These are phyloP conservation scores for Perithous albicinctus DNA, from an alignment of 2,888 invertebrate species.

Conservation along the genomic window DNA sequence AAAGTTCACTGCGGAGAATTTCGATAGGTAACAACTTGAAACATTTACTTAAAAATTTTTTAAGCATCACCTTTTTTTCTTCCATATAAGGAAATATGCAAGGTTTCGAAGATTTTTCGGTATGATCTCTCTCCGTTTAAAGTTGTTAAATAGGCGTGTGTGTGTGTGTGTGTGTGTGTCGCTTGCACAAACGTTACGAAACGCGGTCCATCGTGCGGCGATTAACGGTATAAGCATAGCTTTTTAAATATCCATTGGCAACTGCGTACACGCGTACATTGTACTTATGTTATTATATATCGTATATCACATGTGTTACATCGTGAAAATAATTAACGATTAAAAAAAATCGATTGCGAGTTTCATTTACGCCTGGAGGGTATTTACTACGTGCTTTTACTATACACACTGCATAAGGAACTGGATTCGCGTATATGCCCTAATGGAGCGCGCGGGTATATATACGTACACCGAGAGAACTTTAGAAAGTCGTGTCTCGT, in stretches of 20 bases:
- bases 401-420: slow-evolving; percentile 38
- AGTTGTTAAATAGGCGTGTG: too few relatives aligned
- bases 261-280: background rate
- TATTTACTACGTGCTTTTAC: slow-evolving; percentile 43
- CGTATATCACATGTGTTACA: slow-evolving; percentile 3
- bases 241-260: background rate
- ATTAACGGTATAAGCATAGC: slow-evolving; percentile 34
- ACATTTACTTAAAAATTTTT: background rate
- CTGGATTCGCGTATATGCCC: slow-evolving; percentile 35
- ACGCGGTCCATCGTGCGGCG: slow-evolving; percentile 5
- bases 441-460: slow-evolving; percentile 20
- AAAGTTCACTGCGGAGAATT: background rate
- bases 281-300: background rate
- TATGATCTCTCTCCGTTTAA: background rate
- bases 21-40: background rate
- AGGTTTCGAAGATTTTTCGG: slow-evolving; percentile 4
- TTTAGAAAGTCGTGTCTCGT: slow-evolving; percentile 56
- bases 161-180: too few relatives aligned
- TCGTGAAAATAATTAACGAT: slow-evolving; percentile 50
- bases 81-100: background rate
- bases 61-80: background rate
- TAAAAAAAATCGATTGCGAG: slow-evolving; percentile 51
- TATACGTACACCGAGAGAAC: slow-evolving; percentile 10
- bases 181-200: background rate
- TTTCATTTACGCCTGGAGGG: slow-evolving; percentile 31